Conservation (phyloP, 2,797 vertebrate genomes). For the Phoeniculus purpureus region DNA sequence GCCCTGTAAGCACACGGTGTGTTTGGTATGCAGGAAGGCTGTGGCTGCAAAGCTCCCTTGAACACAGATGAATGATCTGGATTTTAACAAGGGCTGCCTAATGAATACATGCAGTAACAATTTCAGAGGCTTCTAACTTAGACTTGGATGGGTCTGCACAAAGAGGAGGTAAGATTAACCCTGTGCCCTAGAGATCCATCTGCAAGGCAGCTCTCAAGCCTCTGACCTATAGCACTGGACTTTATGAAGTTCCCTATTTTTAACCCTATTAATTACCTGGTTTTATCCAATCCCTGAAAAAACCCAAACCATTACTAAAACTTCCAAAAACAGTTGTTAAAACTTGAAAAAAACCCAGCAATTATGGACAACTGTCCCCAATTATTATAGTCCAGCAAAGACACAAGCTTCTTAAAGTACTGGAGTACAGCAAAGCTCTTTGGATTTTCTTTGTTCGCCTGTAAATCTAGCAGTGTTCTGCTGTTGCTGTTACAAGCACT, state of each 20-base stretch:
- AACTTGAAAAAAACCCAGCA: background rate
- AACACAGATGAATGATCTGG: background rate
- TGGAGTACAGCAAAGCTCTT: background rate
- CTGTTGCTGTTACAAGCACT: background rate
- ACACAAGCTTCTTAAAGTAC: background rate
- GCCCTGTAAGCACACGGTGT: background rate
- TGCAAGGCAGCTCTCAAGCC: conserved; percentile 16
- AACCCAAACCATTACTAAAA: background rate
- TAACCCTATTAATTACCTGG: background rate
- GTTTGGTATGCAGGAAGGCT: background rate
- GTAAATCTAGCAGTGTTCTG: background rate
- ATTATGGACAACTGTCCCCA: background rate
- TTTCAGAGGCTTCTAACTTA: conserved; percentile 19
- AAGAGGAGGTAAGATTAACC: background rate
- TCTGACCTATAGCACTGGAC: background rate
- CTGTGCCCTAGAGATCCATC: background rate
- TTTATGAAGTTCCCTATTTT: background rate
- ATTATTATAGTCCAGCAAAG: background rate
- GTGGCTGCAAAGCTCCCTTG: background rate
- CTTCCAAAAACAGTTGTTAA: background rate
- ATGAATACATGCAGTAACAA: conserved; percentile 1
- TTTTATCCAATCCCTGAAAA: background rate
- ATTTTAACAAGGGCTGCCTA: conserved; percentile 13
- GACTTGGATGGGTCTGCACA: background rate
- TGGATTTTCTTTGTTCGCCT: background rate